Evolutionary conservation across 2,113 vertebrate species (phyloP).

Genomic region (Copsychus sechellarum): DNA sequence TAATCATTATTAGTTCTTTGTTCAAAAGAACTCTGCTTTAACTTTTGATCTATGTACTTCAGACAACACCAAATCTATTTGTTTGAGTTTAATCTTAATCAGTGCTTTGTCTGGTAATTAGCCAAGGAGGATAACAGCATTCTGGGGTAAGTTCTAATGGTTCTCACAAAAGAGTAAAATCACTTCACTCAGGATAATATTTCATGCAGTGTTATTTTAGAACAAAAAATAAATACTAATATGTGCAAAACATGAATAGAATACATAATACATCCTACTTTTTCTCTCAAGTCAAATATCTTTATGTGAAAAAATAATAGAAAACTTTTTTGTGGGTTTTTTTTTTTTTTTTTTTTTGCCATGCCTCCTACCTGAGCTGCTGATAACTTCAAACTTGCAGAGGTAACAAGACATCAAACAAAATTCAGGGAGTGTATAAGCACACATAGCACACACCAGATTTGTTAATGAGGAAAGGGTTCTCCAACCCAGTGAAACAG

Average conservation of each 20-base stretch:
- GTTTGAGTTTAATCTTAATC: not conserved
- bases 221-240: not conserved
- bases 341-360: not conserved
- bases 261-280: not conserved
- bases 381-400: not conserved
- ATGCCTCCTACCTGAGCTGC: not conserved
- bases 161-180: not conserved
- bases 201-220: not conserved
- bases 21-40: not conserved
- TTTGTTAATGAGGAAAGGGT: not conserved
- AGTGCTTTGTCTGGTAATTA: not conserved
- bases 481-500: not conserved
- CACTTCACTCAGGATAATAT: not conserved
- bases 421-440: not conserved
- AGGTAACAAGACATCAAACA: not conserved
- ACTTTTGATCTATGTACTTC: not conserved
- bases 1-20: slow-evolving; percentile 30
- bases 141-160: accelerated
- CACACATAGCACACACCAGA: accelerated
- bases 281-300: not conserved
- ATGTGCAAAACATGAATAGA: not conserved
- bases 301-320: not conserved
- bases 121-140: not conserved
- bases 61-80: not conserved
- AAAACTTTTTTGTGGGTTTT: not conserved